Evolutionary conservation across 2,888 invertebrate species (phyloP).

Genomic region (Isotomurus palustris): DNA sequence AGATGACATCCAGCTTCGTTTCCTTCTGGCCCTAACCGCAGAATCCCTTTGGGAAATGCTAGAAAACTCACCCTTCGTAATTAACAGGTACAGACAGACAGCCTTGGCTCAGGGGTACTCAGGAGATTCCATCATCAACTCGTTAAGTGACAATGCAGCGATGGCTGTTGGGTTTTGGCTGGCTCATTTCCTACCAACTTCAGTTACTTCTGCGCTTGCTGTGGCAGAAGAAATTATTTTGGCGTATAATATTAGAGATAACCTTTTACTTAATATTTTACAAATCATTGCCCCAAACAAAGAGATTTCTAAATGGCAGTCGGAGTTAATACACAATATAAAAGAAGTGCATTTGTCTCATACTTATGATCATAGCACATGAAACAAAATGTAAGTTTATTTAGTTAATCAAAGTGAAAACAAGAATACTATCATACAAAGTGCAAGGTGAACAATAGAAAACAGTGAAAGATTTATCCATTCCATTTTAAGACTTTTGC

Average conservation of each 20-base stretch:
- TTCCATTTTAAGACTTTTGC: background rate
- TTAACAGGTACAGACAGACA: slow-evolving; percentile 9
- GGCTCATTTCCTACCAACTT: background rate
- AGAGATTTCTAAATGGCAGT: slow-evolving; percentile 13
- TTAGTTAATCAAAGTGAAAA: no score
- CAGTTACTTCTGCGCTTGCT: background rate
- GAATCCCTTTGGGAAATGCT: slow-evolving; percentile 7
- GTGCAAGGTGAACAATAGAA: no score
- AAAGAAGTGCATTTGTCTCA: no score
- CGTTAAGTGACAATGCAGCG: slow-evolving; percentile 1
- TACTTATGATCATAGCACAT: no score
- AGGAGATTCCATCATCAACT: slow-evolving; percentile 12
- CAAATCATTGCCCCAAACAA: slow-evolving; percentile 8
- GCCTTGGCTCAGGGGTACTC: slow-evolving; percentile 9
- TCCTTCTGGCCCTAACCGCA: background rate
- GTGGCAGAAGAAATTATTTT: slow-evolving; percentile 4
- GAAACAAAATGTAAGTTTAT: no score
- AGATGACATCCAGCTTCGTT: no score
- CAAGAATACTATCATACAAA: no score
- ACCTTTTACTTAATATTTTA: slow-evolving; percentile 9
- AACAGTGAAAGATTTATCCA: no score
- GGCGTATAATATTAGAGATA: slow-evolving; percentile 8
- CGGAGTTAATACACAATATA: no score
- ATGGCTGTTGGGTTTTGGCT: slow-evolving; percentile 11
- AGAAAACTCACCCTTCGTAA: slow-evolving; percentile 11